A percentile compares a stretch with the other conserved stretches of the same genome.
Conservation (phyloP, 2,888 invertebrate species). For the Electrophaes corylata region DNA sequence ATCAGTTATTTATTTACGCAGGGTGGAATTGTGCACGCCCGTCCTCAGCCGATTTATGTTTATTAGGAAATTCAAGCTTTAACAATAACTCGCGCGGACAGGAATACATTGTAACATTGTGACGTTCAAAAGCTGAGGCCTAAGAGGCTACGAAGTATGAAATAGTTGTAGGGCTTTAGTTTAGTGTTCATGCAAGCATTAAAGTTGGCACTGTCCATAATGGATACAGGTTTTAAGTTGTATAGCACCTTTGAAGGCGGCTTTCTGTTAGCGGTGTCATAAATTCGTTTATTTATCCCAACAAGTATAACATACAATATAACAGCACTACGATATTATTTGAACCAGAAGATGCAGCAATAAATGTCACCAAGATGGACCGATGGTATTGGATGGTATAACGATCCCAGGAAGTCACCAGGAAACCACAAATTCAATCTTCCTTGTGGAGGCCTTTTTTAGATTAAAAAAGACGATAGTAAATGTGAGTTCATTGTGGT, state of each 20-base stretch:
- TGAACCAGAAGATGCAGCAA: no score
- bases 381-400: no score
- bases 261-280: conserved; percentile 2
- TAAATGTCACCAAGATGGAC: no score
- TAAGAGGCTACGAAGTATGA: conserved; percentile 11
- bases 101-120: conserved; percentile 44
- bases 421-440: no score
- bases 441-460: no score
- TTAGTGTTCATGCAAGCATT: conserved; percentile 24
- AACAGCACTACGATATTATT: not conserved
- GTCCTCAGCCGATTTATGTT: not conserved
- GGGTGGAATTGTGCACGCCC: not conserved
- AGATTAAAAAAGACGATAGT: no score
- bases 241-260: conserved; percentile 6
- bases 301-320: not conserved
- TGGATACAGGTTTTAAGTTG: conserved; percentile 5
- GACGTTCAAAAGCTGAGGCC: conserved; percentile 20
- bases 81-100: conserved; percentile 47
- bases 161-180: conserved; percentile 23
- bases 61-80: conserved; percentile 2
- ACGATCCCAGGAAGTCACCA: no score
- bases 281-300: conserved; percentile 7
- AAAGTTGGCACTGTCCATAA: conserved; percentile 9
- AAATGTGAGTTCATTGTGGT: not conserved
- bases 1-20: not conserved